Evolutionary conservation across 2,113 vertebrate species (phyloP).

Genomic region (Nothoprocta pentlandii): DNA sequence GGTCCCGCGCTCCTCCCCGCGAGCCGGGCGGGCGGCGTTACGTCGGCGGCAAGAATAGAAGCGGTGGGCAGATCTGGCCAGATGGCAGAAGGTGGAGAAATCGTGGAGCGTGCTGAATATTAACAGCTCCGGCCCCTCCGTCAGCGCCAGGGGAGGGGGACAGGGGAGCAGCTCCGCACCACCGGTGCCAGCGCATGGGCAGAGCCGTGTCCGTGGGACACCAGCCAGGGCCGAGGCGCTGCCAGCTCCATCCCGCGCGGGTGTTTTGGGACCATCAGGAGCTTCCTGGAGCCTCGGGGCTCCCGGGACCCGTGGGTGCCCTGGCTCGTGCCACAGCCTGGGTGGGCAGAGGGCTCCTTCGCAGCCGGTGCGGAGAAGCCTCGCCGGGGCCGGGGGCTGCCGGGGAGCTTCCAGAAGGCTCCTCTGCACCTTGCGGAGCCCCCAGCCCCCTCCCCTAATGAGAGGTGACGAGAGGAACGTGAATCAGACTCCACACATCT

Average conservation of each 20-base stretch:
- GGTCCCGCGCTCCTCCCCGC: neutral
- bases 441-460: constrained; percentile 59
- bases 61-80: constrained; percentile 74
- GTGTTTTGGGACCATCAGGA: neutral
- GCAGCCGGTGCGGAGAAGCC: neutral
- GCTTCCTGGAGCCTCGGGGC: neutral
- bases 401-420: constrained; percentile 26
- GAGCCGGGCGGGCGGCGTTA: constrained; percentile 53
- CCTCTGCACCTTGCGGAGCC: neutral
- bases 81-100: constrained; percentile 75
- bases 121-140: constrained; percentile 49
- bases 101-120: constrained; percentile 64
- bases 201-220: neutral
- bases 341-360: neutral
- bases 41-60: constrained; percentile 65
- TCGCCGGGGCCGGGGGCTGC: neutral
- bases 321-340: fast-evolving
- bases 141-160: neutral
- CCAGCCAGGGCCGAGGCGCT: neutral
- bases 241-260: fast-evolving
- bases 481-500: constrained; percentile 66
- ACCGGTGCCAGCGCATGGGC: neutral
- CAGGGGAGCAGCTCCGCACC: neutral
- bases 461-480: constrained; percentile 68
- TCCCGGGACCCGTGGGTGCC: fast-evolving